Conservation (phyloP, 2,113 vertebrate genomes). For the Spea multiplicata region DNA sequence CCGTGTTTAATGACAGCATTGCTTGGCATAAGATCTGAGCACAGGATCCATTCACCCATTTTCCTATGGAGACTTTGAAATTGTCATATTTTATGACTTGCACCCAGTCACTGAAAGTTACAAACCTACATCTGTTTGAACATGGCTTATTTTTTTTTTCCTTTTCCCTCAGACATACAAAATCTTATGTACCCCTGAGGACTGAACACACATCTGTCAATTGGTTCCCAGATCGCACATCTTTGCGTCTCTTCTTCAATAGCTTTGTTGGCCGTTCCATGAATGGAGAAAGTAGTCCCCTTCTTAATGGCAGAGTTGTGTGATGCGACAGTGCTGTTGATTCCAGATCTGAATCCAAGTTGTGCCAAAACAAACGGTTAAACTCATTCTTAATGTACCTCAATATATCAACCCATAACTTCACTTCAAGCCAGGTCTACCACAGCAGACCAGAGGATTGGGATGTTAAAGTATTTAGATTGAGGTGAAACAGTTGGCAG, state of each 20-base stretch:
- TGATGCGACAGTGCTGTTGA: constrained; percentile 50
- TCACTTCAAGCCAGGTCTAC: neutral
- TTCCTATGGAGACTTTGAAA: no score
- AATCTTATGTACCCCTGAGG: constrained; percentile 63
- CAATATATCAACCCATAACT: neutral
- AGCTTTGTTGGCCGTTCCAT: constrained; percentile 67
- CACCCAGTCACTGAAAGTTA: no score
- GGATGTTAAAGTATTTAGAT: no score
- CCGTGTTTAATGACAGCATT: no score
- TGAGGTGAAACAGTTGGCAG: no score
- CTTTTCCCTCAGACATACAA: constrained; percentile 62
- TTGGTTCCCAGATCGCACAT: constrained; percentile 59
- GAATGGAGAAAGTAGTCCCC: constrained; percentile 77
- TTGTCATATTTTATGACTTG: no score
- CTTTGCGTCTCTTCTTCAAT: constrained; percentile 73
- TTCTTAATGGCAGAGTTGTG: constrained; percentile 77
- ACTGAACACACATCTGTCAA: constrained; percentile 47
- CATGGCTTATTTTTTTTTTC: neutral
- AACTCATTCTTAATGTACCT: neutral
- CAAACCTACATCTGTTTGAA: no score
- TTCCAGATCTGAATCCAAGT: no score
- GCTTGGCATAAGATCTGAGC: no score
- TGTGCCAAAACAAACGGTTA: neutral
- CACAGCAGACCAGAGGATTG: no score
- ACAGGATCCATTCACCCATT: no score